Percentiles rank a stretch among this genome's conserved stretches.
These are phyloP conservation scores for Falcunculus frontatus DNA, from an alignment of 2,113 vertebrate genomes.

Conservation along the genomic window DNA sequence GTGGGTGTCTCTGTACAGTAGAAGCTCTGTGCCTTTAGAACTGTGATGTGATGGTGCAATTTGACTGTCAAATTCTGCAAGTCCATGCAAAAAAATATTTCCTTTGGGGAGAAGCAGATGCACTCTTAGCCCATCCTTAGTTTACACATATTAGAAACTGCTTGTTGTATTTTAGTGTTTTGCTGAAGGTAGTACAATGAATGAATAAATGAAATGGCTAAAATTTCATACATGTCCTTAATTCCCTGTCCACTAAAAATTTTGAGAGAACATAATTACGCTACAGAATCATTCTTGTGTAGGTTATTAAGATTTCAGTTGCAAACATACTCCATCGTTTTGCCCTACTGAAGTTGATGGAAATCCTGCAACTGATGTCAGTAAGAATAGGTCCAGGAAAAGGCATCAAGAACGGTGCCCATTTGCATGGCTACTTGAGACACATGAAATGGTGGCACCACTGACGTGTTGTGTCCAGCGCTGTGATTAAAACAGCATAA, in stretches of 20 bases:
- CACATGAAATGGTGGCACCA: neutral
- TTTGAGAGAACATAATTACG: neutral
- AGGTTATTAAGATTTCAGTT: neutral
- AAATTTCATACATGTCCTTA: neutral
- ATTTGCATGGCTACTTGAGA: neutral
- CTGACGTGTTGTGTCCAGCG: neutral
- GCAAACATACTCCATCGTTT: neutral
- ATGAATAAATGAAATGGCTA: neutral
- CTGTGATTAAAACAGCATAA: neutral
- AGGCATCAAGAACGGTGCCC: fast-evolving
- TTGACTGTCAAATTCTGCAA: neutral
- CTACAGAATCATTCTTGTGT: neutral
- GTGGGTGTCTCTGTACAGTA: neutral
- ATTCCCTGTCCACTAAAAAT: neutral
- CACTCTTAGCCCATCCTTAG: neutral
- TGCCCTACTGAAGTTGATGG: neutral
- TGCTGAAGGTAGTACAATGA: neutral
- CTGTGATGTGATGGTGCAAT: neutral
- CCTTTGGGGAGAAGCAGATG: neutral
- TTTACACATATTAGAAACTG: neutral
- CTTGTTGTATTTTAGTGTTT: neutral
- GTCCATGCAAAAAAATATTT: neutral
- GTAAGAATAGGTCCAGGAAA: neutral
- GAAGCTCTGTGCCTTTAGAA: neutral
- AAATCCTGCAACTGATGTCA: neutral